Percentiles rank a stretch among this genome's conserved stretches.
Conservation (phyloP, 2,888 invertebrate genomes). For the Cephus pulcher region DNA sequence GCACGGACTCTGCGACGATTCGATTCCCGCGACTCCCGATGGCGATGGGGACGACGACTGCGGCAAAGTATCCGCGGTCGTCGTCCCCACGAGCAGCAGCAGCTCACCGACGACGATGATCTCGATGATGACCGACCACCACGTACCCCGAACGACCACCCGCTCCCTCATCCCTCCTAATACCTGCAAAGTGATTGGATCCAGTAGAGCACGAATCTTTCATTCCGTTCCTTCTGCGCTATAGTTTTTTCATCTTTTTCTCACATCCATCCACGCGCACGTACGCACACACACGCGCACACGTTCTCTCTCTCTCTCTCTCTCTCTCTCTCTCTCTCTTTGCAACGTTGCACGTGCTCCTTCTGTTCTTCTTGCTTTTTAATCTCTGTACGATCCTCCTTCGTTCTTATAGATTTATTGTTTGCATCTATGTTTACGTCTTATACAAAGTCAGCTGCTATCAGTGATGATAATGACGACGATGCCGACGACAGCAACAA, state of each 20-base stretch:
- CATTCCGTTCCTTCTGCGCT: constrained; percentile 30
- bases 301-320: neutral
- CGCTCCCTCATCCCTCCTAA: constrained; percentile 49
- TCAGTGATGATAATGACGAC: neutral
- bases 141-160: constrained; percentile 44
- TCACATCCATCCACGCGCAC: too few species aligned
- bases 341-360: neutral
- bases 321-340: constrained; percentile 15
- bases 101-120: neutral
- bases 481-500: too few species aligned
- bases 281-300: too few species aligned
- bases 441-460: neutral
- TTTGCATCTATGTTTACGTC: neutral
- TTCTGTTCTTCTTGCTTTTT: neutral
- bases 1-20: neutral
- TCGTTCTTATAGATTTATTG: neutral
- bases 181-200: constrained; percentile 46
- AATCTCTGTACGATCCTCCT: neutral
- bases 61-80: constrained; percentile 30
- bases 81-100: constrained; percentile 34
- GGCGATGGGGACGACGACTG: constrained; percentile 18
- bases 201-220: constrained; percentile 30
- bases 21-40: neutral
- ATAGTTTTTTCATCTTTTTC: constrained; percentile 5
- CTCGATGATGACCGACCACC: constrained; percentile 7